Percentiles rank a stretch among this genome's conserved stretches.
Conservation (phyloP, 2,888 invertebrate genomes). For the Lordiphosa andalusiaca region DNA sequence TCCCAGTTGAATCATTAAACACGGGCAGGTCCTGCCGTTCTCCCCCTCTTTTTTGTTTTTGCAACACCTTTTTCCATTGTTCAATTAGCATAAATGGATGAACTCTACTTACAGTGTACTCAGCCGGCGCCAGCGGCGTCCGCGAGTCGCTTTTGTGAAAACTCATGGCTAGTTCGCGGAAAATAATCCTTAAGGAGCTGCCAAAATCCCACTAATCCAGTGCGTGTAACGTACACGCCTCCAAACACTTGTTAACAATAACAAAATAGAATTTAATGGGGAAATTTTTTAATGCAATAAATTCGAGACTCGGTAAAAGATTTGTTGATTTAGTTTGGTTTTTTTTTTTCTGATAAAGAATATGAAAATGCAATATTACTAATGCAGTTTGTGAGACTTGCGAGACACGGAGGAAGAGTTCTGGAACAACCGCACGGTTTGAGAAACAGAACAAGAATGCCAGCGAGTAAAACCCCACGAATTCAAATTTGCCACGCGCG, state of each 20-base stretch:
- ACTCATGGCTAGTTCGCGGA: constrained; percentile 72
- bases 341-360: constrained; percentile 19
- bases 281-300: constrained; percentile 64
- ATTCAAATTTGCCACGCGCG: constrained; percentile 5
- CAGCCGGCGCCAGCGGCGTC: constrained; percentile 78
- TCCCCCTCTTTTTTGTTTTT: too few species aligned
- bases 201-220: constrained; percentile 43
- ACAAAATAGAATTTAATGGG: constrained; percentile 67
- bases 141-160: constrained; percentile 80
- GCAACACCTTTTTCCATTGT: too few species aligned
- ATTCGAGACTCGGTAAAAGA: constrained; percentile 38
- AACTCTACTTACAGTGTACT: constrained; percentile 78
- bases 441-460: constrained; percentile 80
- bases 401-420: constrained; percentile 40
- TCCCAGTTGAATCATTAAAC: too few species aligned
- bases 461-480: constrained; percentile 63
- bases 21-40: too few species aligned
- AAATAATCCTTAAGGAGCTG: constrained; percentile 21
- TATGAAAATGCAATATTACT: constrained; percentile 71
- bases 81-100: too few species aligned
- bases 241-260: constrained; percentile 66
- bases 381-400: constrained; percentile 61
- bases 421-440: constrained; percentile 79
- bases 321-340: constrained; percentile 27
- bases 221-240: constrained; percentile 51